Evolutionary conservation across 92 coral and sea anemone genomes (phyloP).

Genomic region (Porites cylindrica): DNA sequence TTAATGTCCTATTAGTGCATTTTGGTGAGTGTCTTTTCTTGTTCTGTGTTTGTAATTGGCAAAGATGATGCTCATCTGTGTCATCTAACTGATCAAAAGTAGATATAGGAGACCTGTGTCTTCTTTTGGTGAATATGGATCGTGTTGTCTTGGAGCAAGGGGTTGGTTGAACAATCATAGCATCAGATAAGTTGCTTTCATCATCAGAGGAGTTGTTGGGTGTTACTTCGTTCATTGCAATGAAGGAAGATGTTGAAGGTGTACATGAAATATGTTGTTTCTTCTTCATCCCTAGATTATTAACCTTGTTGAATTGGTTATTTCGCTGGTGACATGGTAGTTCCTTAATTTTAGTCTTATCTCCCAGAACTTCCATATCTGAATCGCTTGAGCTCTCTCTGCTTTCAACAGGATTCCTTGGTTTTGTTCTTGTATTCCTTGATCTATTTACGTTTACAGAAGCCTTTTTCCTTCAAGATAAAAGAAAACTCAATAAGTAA

Average conservation of each 20-base stretch:
- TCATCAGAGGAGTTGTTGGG: conserved; percentile 4
- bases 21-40: background rate
- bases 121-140: conserved; percentile 67
- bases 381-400: conserved; percentile 30
- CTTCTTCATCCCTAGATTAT: background rate
- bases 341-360: background rate
- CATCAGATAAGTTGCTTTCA: conserved; percentile 33
- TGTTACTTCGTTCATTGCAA: background rate
- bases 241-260: background rate
- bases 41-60: background rate
- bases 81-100: conserved; percentile 1
- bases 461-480: conserved; percentile 7
- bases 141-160: conserved; percentile 55
- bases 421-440: background rate
- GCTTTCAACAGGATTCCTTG: conserved; percentile 13
- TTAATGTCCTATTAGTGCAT: background rate
- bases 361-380: conserved; percentile 18
- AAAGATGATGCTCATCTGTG: background rate
- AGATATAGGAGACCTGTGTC: conserved; percentile 43
- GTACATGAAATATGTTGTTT: background rate
- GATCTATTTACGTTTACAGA: background rate
- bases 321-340: background rate
- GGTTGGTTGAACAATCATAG: conserved; percentile 53
- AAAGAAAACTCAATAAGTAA: background rate
- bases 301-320: background rate